Evolutionary conservation across 1,140 invertebrate species (phyloP), one percentile per base, ranked within the genome.

Genomic region (Aricia agestis): DNA sequence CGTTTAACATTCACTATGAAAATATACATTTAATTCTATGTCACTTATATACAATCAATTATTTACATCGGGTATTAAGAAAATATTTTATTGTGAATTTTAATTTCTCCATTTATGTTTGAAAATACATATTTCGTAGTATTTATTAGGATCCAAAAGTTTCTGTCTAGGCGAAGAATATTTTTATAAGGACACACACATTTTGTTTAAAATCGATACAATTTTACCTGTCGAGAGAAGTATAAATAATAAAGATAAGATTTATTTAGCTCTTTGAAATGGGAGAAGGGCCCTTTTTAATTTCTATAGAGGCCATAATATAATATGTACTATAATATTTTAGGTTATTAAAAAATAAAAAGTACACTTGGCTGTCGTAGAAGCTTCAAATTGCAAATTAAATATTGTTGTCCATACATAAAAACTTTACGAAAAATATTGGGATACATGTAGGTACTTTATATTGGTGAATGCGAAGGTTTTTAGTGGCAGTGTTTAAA

Each of bases 1-100:
- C 86, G 81, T 86, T 89, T 87, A 91, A 91, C 86, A 86, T 82
- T 84, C 70, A 86, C 85, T 91, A 91, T 87, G 85, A 91, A 91
- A 91, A 91, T 91, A 91, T 91, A 91, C 83, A 87, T 82, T 85
- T 85, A 85, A 78, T 73, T 80, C 79, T 82, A 83, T 79, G 75
- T 71, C 75, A 78, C 71, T 80, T 84, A 86, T 84, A 59, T 83
- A 83, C 79, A 83, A 76, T 76, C 74, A 78, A 77, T 77, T 88
- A 90, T 87, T 85, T 90, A 90, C 86, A 87, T 72, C 58, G 78
- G 75, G 78, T 75, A 78, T 70, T 79, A 78, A 77, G 69, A 79
- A 81, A 78, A 81, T 77, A 79, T 71, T 76, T 74, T 71, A 74
- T 71, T 65, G 67, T 36, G 70, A 42, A 72, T 68, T 69, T 58